Base-by-base conservation (phyloP, 1,140 invertebrate genomes). In the Teleogryllus occipitalis region DNA sequence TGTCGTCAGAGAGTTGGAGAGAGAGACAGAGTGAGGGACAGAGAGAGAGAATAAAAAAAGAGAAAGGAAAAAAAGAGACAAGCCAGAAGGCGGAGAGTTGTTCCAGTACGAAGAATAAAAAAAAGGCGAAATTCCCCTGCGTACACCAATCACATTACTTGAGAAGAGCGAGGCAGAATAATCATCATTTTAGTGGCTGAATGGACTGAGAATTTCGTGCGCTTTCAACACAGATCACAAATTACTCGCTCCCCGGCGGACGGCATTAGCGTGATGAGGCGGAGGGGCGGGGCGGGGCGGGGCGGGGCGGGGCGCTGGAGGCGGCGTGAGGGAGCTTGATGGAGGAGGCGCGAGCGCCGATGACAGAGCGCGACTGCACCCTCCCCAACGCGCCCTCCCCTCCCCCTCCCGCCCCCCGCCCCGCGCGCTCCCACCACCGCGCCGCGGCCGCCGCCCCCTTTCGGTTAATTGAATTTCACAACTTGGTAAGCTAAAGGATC, bases 61-160 rank as follows among this genome's bases (percentile, higher is more conserved):
- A 65, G 54, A 65, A 65, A 65, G 10, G 7, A 65, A 65, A 10
- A 10, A 18, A 65, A 65, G 54, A 65, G 54, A 14, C 54, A 65
- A 39, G 27, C 27, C 27, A 39, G 27, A 39, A 39, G 27, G 27
- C 27, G 27, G 27, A 39, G 27, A 39, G 27, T 39, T 39, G 27
- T 39, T 39, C 27, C 27, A 65, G 54, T 14, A 65, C 10, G 10
- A 65, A 65, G 18, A 10, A 10, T 10, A 65, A 65, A 18, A 65
- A 15, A 14, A 10, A 65, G 54, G 18, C 10, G 54, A 65, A 65
- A 65, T 65, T 65, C 54, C 54, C 54, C 54, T 18, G 54, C 54
- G 54, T 65, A 65, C 54, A 65, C 54, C 54, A 65, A 65, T 65
- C 54, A 65, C 54, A 65, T 65, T 65, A 65, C 54, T 65, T 65